Evolutionary conservation across 2,888 invertebrate species (phyloP), one percentile per base, ranked within the genome.

Genomic region (Heliconius charithonia): DNA sequence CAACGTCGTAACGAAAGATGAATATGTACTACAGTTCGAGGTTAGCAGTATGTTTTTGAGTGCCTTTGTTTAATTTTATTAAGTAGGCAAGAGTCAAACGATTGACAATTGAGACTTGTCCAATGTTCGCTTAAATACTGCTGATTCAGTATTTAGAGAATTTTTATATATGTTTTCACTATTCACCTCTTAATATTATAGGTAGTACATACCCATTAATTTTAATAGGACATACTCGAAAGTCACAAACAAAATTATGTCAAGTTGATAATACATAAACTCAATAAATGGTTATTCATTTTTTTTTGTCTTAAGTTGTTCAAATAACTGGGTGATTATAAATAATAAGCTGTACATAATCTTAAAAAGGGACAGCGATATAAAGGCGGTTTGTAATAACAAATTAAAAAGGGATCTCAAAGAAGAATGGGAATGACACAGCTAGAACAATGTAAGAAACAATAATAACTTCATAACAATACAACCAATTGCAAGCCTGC

Each of bases 381-480:
- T 62, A 74, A 74, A 37, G 25, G 27, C 71, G 25, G 19, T 45
- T 27, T 19, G 27, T 74, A 27, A 59, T 74, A 62, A 74, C 74
- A 62, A 74, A 75, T 66, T 51, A 32, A 67, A 75, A 75, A 75
- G 27, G 69, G 45, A 37, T 75, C 70, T 65, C 29, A 77, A 77
- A 66, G 69, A 76, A 80, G 75, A 63, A 75, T 69, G 77, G 71
- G 76, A 73, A 79, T 77, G 75, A 73, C 73, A 79, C 62, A 76
- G 63, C 62, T 78, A 79, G 77, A 79, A 77, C 79, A 81, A 81
- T 81, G 71, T 70, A 32, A 80, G 74, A 78, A 78, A 80, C 77
- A 81, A 81, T 82, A 77, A 79, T 76, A 81, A 79, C 77, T 65
- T 80, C 81, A 80, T 79, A 82, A 82, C 82, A 82, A 82, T 82